Base-by-base conservation (phyloP, 2,888 invertebrate species). In the Myopa tessellatipennis region DNA sequence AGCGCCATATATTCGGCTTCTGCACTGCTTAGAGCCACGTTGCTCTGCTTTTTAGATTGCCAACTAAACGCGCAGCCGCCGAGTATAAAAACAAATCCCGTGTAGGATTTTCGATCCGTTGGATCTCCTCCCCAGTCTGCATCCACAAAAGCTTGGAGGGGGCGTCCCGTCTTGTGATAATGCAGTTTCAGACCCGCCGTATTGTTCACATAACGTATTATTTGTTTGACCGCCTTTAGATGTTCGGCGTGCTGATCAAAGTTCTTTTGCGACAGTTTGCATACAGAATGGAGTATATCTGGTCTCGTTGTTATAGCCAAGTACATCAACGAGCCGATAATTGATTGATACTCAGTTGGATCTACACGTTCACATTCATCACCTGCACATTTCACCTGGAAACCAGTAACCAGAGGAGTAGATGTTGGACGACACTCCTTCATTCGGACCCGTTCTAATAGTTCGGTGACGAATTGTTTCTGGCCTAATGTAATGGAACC, bases 171-270 rank as follows among this genome's bases (percentile, higher is more conserved):
- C 26, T 26, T 26, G 26, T 26, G 26, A 2, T 26, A 26, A 26
- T 26, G 26, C 26, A 26, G 26, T 26, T 26, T 26, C 26, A 26
- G 26, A 26, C 26, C 26, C 26, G 26, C 26, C 26, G 26, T 26
- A 26, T 26, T 26, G 26, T 26, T 26, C 26, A 26, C 26, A 26
- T 45, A 69, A 8, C 50, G n/a, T 45, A 45, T 40, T 69, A 69
- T 45, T n/a, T 45, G 50, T 75, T 81, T 82, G 8, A 67, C 78
- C 26, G 76, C 79, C 38, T 34, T 71, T 5, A 76, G 34, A 58
- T 82, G 80, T 70, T 80, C 80, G 52, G 18, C 38, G 45, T 81
- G 78, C 14, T 79, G 78, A 63, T 80, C 55, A 14, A 26, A 38
- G 75, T 80, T 81, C 4, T 74, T 67, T 50, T 79, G 80, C 26